Evolutionary conservation across 2,113 vertebrate species (phyloP).

Genomic region (Nettapus auritus): DNA sequence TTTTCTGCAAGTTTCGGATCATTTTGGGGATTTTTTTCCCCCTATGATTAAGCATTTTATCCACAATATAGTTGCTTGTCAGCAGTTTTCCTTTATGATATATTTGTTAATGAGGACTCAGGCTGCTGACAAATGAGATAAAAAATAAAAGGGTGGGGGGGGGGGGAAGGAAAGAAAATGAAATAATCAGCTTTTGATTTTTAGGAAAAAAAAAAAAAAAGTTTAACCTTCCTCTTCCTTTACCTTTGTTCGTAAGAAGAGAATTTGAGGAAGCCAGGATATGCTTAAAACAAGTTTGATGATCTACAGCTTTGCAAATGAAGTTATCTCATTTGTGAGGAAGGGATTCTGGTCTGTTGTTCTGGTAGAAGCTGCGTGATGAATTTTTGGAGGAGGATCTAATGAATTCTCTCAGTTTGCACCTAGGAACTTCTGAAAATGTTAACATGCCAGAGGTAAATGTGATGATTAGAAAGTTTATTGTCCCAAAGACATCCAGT

Average conservation of each 20-base stretch:
- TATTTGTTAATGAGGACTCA: background rate
- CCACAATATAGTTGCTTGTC: background rate
- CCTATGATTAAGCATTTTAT: background rate
- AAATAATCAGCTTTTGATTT: background rate
- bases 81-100: background rate
- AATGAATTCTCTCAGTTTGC: background rate
- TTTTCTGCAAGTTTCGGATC: background rate
- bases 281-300: background rate
- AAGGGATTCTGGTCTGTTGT: background rate
- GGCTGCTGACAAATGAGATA: background rate
- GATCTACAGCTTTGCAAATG: background rate
- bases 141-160: background rate
- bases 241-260: background rate
- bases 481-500: background rate
- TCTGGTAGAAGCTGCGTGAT: background rate
- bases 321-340: background rate
- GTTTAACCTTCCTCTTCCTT: background rate
- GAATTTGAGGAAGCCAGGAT: background rate
- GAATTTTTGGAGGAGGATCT: constrained; percentile 35
- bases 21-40: background rate
- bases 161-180: background rate
- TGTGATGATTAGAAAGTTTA: background rate
- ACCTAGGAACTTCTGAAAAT: background rate
- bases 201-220: background rate
- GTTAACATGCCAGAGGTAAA: background rate